Evolutionary conservation across 2,888 invertebrate genomes (phyloP).

Genomic region (Diarsia brunnea): DNA sequence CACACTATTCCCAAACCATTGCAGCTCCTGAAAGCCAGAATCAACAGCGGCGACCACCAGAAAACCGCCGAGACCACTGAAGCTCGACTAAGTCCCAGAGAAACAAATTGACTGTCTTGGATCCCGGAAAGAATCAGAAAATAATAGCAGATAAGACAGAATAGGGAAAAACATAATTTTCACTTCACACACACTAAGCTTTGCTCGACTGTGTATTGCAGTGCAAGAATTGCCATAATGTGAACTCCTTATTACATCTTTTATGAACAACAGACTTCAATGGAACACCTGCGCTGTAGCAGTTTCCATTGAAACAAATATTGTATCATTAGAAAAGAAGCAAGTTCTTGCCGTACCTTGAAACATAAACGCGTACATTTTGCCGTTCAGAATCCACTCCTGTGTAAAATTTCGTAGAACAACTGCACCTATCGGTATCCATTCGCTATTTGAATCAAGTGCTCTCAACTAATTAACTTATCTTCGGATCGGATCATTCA

Average conservation of each 20-base stretch:
- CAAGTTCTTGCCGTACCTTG: background rate
- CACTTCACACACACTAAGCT: too few species aligned
- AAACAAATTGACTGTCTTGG: too few species aligned
- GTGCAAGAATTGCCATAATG: background rate
- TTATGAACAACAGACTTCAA: background rate
- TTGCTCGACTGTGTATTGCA: background rate
- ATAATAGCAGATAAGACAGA: too few species aligned
- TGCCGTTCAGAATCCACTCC: background rate
- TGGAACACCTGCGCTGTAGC: background rate
- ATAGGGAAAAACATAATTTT: too few species aligned
- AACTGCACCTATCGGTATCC: conserved; percentile 33
- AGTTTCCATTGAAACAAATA: background rate
- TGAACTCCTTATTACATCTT: background rate
- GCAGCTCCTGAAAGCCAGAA: too few species aligned
- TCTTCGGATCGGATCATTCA: conserved; percentile 61
- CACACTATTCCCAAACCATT: too few species aligned
- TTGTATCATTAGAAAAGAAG: background rate
- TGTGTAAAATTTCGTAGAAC: conserved; percentile 14
- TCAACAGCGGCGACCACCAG: too few species aligned
- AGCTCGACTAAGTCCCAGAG: too few species aligned
- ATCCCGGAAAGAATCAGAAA: too few species aligned
- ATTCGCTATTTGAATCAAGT: conserved; percentile 48
- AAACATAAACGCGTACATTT: background rate
- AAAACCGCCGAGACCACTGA: too few species aligned
- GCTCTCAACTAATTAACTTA: conserved; percentile 63